phyloP scores from a whole-genome alignment of 2,888 invertebrate species.

The Malthinus seriepunctatus region DNA sequence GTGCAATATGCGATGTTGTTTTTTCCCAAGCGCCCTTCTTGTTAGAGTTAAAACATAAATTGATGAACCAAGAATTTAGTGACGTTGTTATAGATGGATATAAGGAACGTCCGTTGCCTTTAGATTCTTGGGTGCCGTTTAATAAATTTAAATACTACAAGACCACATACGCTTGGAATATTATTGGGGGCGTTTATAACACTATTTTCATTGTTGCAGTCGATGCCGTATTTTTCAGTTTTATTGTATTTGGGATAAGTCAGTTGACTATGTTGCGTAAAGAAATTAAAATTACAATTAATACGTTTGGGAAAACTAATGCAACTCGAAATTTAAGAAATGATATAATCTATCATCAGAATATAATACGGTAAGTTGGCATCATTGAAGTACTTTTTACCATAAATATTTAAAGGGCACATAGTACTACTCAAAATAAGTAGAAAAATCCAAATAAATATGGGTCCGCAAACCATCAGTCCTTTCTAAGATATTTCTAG shows the following conservation, averaged over 20 bases:
- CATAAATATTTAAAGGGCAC: too few relatives aligned
- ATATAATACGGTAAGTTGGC: background rate
- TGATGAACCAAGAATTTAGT: too few relatives aligned
- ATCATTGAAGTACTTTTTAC: too few relatives aligned
- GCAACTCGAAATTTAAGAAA: background rate
- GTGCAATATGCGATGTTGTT: background rate
- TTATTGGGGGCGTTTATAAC: conserved; percentile 23
- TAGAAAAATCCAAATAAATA: too few relatives aligned
- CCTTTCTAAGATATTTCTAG: too few relatives aligned
- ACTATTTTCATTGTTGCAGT: conserved; percentile 23
- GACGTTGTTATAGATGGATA: background rate
- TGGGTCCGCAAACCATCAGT: too few relatives aligned
- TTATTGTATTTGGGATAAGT: conserved; percentile 32
- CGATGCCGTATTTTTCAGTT: conserved; percentile 28
- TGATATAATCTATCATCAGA: background rate
- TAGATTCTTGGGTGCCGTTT: conserved; percentile 36
- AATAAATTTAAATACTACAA: conserved; percentile 31
- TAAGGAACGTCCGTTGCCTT: background rate
- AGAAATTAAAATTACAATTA: conserved; percentile 11
- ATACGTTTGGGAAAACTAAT: background rate
- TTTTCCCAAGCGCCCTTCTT: background rate
- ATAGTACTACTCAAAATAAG: too few relatives aligned
- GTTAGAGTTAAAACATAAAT: background rate
- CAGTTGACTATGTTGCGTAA: conserved; percentile 33
- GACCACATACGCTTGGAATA: conserved; percentile 17